Evolutionary conservation across 2,888 invertebrate genomes (phyloP).

Genomic region (Pyrochroa serraticornis): DNA sequence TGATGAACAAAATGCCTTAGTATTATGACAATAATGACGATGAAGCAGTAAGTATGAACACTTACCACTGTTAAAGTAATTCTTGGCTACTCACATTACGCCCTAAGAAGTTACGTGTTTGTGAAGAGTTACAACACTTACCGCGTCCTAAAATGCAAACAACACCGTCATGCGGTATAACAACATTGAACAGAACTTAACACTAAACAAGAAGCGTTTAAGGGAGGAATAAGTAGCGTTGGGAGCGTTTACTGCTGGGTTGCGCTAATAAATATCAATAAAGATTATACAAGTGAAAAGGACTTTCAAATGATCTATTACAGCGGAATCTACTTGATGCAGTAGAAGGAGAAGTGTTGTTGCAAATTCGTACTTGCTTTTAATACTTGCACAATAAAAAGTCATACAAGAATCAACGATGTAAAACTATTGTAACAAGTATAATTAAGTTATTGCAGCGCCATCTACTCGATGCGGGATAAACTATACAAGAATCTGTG

Average conservation of each 20-base stretch:
- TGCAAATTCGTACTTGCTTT: no score
- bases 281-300: background rate
- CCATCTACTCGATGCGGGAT: no score
- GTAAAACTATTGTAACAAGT: no score
- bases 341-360: background rate
- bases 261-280: background rate
- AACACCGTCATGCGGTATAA: constrained; percentile 55
- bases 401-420: no score
- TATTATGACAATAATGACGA: constrained; percentile 13
- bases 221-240: background rate
- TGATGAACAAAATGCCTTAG: constrained; percentile 1
- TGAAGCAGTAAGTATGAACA: constrained; percentile 40
- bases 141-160: constrained; percentile 60
- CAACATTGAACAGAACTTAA: constrained; percentile 38
- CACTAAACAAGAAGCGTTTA: constrained; percentile 8
- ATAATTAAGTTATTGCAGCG: no score
- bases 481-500: no score
- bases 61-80: constrained; percentile 45
- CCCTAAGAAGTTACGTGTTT: constrained; percentile 40
- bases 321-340: background rate
- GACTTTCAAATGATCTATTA: background rate
- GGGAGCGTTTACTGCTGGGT: background rate
- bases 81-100: constrained; percentile 49
- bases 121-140: constrained; percentile 54
- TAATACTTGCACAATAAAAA: no score